A percentile compares a stretch with the other conserved stretches of the same genome.
Evolutionary conservation across 53 echinoderm and acorn worm species (phyloP).

Genomic region (Paelopatides confundens): DNA sequence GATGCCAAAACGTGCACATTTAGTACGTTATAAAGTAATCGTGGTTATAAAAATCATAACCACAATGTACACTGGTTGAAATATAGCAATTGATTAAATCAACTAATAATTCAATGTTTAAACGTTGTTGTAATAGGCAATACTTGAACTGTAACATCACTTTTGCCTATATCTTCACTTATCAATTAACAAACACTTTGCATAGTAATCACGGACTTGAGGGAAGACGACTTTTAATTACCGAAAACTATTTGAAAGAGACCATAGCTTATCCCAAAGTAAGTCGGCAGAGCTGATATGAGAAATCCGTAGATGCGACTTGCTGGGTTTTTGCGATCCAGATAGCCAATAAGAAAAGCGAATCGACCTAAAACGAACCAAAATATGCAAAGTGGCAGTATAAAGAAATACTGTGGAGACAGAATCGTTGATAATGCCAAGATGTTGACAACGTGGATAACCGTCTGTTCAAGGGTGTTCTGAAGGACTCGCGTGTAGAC

Average conservation of each 20-base stretch:
- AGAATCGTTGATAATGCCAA: conserved; percentile 63
- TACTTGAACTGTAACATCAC: too few relatives aligned
- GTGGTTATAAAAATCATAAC: too few relatives aligned
- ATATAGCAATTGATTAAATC: too few relatives aligned
- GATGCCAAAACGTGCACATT: too few relatives aligned
- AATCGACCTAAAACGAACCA: conserved; percentile 63
- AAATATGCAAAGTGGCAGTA: conserved; percentile 66
- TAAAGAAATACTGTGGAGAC: conserved; percentile 47
- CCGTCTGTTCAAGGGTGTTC: conserved; percentile 79
- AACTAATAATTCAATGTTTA: too few relatives aligned
- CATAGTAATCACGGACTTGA: too few relatives aligned
- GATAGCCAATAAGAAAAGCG: conserved; percentile 62
- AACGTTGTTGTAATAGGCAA: too few relatives aligned
- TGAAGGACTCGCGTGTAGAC: conserved; percentile 64
- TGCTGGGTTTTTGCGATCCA: background rate
- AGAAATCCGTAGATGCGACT: conserved; percentile 63
- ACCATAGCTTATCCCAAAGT: conserved; percentile 41
- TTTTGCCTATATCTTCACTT: too few relatives aligned
- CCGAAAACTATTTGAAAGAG: conserved; percentile 6
- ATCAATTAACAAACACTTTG: too few relatives aligned
- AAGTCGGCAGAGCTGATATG: conserved; percentile 42
- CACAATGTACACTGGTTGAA: too few relatives aligned
- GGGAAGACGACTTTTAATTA: too few relatives aligned
- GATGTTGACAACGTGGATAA: conserved; percentile 57
- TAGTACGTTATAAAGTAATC: too few relatives aligned